Evolutionary conservation across 2,888 invertebrate species (phyloP).

Genomic region (Crioceris asparagi): DNA sequence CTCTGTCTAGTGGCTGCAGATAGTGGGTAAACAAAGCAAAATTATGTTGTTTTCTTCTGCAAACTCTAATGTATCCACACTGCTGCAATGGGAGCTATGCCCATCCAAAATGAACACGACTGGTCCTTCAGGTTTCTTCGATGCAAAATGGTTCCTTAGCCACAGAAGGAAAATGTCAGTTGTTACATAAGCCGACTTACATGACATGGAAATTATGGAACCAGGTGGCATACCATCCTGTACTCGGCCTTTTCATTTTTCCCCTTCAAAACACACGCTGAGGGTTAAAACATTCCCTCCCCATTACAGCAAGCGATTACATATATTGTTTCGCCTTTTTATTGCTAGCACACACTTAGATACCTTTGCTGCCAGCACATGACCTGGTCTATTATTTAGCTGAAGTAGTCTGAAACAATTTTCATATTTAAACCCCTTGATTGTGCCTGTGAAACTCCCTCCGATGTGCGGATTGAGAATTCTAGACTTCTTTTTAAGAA

Average conservation of each 20-base stretch:
- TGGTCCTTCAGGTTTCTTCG: conserved; percentile 12
- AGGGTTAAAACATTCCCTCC: conserved; percentile 25
- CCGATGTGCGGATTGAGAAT: not conserved
- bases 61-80: conserved; percentile 16
- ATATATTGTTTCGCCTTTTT: conserved; percentile 28
- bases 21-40: conserved; percentile 13
- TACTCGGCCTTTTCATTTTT: conserved; percentile 23
- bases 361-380: conserved; percentile 5
- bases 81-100: conserved; percentile 15
- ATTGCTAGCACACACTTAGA: conserved; percentile 13
- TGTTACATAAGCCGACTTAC: conserved; percentile 18
- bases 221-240: conserved; percentile 21
- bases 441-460: not conserved
- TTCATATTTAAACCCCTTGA: conserved; percentile 3
- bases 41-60: conserved; percentile 10
- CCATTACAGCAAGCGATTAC: conserved; percentile 29
- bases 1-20: conserved; percentile 12
- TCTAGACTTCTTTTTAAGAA: conserved; percentile 2
- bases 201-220: conserved; percentile 11
- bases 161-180: conserved; percentile 13
- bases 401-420: conserved; percentile 4
- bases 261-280: conserved; percentile 24
- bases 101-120: conserved; percentile 12
- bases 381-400: conserved; percentile 8
- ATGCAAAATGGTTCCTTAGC: conserved; percentile 21